Base-by-base conservation (phyloP, 2,888 invertebrate genomes). In the Lissocephala sabroskyi region DNA sequence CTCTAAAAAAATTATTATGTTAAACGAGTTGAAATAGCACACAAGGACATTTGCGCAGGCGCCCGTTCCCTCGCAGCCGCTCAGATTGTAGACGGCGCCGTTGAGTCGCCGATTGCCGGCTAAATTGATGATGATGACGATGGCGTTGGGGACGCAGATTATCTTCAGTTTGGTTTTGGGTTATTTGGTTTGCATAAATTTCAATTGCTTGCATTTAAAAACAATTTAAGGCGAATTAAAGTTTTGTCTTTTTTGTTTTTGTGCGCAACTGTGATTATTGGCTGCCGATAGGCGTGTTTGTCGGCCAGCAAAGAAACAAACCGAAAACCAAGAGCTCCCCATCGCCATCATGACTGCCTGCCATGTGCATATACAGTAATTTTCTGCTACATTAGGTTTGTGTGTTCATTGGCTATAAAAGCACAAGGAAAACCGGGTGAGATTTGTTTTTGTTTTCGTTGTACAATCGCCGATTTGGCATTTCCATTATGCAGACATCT, bases 171-270 rank as follows among this genome's bases (percentile, higher is more conserved):
- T 45, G 49, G 35, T 23, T 43, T 52, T 55, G 49, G 45, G 54
- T 52, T 50, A 45, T 56, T 48, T 56, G 26, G 49, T 57, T 74
- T 66, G 74, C 71, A 71, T 77, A 71, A 77, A 73, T 75, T 75
- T 77, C 78, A 73, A 73, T 77, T 73, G 76, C 52, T 74, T 75
- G 75, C 71, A 70, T 70, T 77, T 71, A 77, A 53, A 77, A 77
- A 65, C 71, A 71, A 71, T 77, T 71, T 71, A 75, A 74, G 62
- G 71, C 71, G 64, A 77, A 71, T 71, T 71, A 77, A 66, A 74
- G 66, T 74, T 70, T 58, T 23, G 7, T 23, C 7, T 3, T 23
- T 23, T 3, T 23, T 23, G 23, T 23, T 23, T 5, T 23, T 23
- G 35, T 35, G n/a, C 16, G 56, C 49, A 59, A 56, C 45, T 46